Conservation (phyloP, 2,113 vertebrate genomes). For the Tursiops truncatus region DNA sequence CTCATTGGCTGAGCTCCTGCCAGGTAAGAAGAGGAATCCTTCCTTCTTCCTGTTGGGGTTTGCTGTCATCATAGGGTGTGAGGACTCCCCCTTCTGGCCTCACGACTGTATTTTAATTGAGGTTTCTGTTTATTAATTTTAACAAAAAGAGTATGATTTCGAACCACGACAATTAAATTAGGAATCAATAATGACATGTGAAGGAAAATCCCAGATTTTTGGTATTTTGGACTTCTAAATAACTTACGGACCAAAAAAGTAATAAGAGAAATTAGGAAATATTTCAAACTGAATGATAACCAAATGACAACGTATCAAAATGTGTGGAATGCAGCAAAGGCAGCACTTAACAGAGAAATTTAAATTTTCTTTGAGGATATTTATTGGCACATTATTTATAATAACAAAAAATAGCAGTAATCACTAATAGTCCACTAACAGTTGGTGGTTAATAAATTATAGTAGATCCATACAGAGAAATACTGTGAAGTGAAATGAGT, state of each 20-base stretch:
- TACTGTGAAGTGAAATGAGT: background rate
- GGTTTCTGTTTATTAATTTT: background rate
- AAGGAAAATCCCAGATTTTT: background rate
- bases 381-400: background rate
- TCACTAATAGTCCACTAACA: background rate
- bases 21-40: background rate
- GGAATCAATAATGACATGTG: background rate
- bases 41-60: background rate
- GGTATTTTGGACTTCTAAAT: background rate
- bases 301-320: background rate
- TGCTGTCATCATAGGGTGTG: background rate
- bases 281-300: background rate
- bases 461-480: background rate
- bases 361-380: background rate
- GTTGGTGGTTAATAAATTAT: background rate
- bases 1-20: background rate
- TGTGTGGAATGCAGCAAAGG: background rate
- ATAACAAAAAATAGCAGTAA: background rate
- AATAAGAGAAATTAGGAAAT: slow-evolving; percentile 11
- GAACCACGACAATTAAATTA: background rate
- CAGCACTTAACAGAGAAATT: background rate
- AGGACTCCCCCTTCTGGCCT: background rate
- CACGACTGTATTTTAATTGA: background rate
- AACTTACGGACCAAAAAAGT: background rate
- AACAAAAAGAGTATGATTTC: background rate